Percentiles rank a stretch among this genome's conserved stretches.
Conservation (phyloP, 2,113 vertebrate species). For the Microtus montanus region DNA sequence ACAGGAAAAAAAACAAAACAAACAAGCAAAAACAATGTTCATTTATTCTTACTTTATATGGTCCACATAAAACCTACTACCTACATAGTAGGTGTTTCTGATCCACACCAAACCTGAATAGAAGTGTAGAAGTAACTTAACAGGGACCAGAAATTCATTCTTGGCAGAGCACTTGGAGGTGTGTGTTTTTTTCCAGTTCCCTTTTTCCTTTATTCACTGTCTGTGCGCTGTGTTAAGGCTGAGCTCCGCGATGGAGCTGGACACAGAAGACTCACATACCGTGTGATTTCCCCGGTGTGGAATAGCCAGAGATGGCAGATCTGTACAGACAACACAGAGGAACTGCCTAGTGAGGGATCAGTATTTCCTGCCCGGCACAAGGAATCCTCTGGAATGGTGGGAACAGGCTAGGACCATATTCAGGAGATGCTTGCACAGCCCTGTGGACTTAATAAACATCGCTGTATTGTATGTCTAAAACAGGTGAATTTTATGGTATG, state of each 20-base stretch:
- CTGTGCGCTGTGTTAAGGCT: not conserved
- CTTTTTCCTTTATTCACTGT: not conserved
- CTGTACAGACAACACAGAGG: accelerated
- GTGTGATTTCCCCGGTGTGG: accelerated
- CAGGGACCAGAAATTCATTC: not conserved
- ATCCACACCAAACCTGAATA: not conserved
- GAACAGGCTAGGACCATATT: too few relatives aligned
- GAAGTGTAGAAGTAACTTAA: not conserved
- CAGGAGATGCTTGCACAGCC: not conserved
- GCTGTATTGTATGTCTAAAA: accelerated
- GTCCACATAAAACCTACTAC: not conserved
- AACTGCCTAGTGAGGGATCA: accelerated
- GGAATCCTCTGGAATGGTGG: too few relatives aligned
- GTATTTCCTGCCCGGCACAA: accelerated
- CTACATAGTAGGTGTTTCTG: not conserved
- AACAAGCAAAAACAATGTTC: not conserved
- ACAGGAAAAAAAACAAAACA: not conserved
- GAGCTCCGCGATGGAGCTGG: not conserved
- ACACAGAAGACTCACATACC: accelerated
- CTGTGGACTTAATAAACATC: not conserved
- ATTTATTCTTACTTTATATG: accelerated
- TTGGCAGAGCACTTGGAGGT: not conserved
- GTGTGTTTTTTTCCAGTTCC: not conserved
- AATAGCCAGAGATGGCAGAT: not conserved
- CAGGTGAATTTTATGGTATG: not conserved